phyloP scores from a whole-genome alignment of 2,797 vertebrate species.

The Gorsachius magnificus region DNA sequence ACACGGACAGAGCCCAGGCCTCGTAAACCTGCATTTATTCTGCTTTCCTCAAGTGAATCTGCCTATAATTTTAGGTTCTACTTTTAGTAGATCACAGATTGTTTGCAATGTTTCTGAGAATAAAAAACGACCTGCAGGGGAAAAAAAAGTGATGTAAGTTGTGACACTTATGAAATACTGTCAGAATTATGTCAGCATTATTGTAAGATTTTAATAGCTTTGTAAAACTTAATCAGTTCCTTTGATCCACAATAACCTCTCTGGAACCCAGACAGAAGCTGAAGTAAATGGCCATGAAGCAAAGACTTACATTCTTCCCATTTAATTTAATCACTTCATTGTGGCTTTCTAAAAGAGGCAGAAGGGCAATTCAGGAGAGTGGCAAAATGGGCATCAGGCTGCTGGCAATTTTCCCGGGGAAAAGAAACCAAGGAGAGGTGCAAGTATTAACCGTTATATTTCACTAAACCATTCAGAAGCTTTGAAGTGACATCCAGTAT shows the following conservation, averaged over 20 bases:
- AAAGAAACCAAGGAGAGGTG: background rate
- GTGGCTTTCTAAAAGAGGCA: background rate
- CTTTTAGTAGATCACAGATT: background rate
- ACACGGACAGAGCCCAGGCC: background rate
- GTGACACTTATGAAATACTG: background rate
- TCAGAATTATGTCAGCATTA: background rate
- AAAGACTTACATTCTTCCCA: background rate
- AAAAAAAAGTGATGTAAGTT: background rate
- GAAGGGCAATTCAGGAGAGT: background rate
- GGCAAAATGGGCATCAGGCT: background rate
- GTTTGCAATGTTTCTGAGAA: background rate
- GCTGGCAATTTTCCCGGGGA: background rate
- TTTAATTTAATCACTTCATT: background rate
- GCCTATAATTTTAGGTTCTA: slow-evolving; percentile 8
- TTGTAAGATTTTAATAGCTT: background rate
- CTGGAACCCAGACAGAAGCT: background rate
- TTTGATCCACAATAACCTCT: background rate
- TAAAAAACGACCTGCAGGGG: background rate
- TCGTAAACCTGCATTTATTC: background rate
- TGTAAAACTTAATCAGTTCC: slow-evolving; percentile 3
- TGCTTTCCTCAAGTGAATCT: background rate
- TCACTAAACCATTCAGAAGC: background rate
- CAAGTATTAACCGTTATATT: background rate
- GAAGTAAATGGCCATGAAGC: background rate
- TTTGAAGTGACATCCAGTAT: background rate